These are phyloP conservation scores for Pempheris klunzingeri DNA, from an alignment of 2,797 vertebrate species.

Conservation along the genomic window DNA sequence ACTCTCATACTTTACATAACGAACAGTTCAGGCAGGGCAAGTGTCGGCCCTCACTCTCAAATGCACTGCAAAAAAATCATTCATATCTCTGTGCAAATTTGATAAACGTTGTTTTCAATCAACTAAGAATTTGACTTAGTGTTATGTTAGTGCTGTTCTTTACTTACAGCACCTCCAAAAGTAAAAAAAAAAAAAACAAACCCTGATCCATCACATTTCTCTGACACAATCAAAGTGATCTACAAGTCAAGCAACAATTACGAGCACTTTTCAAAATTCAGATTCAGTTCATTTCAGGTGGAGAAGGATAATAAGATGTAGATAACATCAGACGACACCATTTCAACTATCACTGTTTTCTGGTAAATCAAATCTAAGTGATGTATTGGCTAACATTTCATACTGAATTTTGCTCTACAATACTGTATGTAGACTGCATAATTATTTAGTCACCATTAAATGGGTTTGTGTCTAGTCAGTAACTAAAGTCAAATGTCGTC, in stretches of 20 bases:
- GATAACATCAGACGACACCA: neutral
- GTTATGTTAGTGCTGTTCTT: neutral
- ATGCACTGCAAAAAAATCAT: neutral
- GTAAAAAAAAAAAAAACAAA: no score
- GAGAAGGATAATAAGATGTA: neutral
- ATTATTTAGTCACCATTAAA: neutral
- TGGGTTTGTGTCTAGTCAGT: neutral
- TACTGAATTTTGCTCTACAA: neutral
- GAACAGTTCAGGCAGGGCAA: neutral
- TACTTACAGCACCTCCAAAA: neutral
- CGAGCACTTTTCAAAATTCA: neutral
- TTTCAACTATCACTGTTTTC: neutral
- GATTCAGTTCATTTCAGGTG: neutral
- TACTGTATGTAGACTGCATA: neutral
- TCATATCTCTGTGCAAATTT: neutral
- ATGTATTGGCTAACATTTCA: neutral
- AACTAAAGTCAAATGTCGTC: neutral
- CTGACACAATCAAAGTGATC: no score
- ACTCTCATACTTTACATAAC: constrained; percentile 23
- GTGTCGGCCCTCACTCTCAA: no score
- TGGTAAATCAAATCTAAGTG: neutral
- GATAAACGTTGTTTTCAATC: neutral
- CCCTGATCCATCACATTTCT: no score
- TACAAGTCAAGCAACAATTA: no score
- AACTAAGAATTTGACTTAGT: neutral